phyloP scores from a whole-genome alignment of 2,113 vertebrate species.

The Cynoglossus semilaevis region DNA sequence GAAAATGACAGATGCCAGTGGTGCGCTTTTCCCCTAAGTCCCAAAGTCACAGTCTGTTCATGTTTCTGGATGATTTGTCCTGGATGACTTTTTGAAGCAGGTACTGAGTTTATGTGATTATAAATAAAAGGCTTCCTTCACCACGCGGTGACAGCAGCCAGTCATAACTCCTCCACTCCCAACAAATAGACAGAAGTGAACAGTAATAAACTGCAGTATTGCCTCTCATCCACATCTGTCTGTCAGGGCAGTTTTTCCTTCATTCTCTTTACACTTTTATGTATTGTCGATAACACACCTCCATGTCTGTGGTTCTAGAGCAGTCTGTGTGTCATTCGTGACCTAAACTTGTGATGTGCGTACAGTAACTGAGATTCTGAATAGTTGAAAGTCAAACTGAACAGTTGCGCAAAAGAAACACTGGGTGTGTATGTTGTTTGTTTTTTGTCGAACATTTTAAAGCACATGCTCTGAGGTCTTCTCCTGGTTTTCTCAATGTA shows the following conservation, averaged over 20 bases:
- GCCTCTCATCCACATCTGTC: conserved; percentile 27
- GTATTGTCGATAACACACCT: conserved; percentile 23
- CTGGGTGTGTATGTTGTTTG: neutral
- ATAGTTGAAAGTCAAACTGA: neutral
- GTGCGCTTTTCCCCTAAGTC: conserved; percentile 59
- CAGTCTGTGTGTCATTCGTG: neutral
- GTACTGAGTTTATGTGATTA: conserved; percentile 65
- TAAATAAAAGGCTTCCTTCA: conserved; percentile 53
- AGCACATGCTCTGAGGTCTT: neutral
- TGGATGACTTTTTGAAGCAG: conserved; percentile 69
- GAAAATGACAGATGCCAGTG: conserved; percentile 66
- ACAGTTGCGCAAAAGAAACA: conserved; percentile 1
- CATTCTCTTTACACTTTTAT: conserved; percentile 12
- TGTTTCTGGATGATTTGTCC: conserved; percentile 65
- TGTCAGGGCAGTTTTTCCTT: conserved; percentile 15
- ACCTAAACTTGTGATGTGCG: neutral
- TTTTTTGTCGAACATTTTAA: neutral
- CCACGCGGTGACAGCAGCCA: conserved; percentile 22
- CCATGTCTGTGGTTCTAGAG: neutral
- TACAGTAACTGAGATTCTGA: neutral
- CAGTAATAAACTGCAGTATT: conserved; percentile 26
- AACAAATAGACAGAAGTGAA: conserved; percentile 49
- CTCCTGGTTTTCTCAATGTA: neutral
- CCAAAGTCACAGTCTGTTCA: conserved; percentile 60
- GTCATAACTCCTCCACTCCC: conserved; percentile 33